A percentile compares a stretch with the other conserved stretches of the same genome.
These are phyloP conservation scores for Pipistrellus pygmaeus DNA, from an alignment of 2,797 vertebrate genomes.

Conservation along the genomic window DNA sequence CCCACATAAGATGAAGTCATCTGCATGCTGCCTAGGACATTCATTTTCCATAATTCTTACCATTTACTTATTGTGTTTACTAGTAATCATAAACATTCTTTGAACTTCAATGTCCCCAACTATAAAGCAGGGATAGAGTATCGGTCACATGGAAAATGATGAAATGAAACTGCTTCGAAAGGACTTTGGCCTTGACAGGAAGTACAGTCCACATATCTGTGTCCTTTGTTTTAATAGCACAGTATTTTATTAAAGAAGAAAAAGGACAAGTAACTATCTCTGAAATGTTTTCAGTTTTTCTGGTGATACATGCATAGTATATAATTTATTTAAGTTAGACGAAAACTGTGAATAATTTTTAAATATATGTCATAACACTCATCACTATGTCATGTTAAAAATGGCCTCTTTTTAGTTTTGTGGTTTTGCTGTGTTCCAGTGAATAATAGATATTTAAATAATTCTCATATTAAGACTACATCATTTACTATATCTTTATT, in stretches of 20 bases:
- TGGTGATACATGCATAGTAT: not conserved
- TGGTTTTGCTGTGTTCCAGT: slow-evolving; percentile 41
- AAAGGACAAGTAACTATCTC: not conserved
- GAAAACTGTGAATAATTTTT: not conserved
- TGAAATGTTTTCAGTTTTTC: slow-evolving; percentile 42
- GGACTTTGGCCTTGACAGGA: slow-evolving; percentile 14
- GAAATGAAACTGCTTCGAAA: slow-evolving; percentile 1
- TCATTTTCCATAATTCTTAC: not conserved
- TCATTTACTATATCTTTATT: too few species aligned
- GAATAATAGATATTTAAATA: slow-evolving; percentile 31
- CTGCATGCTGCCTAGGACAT: not conserved
- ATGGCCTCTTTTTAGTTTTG: slow-evolving; percentile 5
- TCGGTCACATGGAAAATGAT: not conserved
- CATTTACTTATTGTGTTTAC: slow-evolving; percentile 41
- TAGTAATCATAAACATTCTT: slow-evolving; percentile 55
- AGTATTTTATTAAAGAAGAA: slow-evolving; percentile 1
- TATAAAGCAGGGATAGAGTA: slow-evolving; percentile 48
- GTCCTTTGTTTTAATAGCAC: not conserved
- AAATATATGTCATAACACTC: not conserved
- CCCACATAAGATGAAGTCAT: slow-evolving; percentile 51
- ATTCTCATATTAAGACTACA: not conserved
- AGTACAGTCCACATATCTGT: not conserved
- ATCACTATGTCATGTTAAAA: not conserved
- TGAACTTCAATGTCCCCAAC: slow-evolving; percentile 30
- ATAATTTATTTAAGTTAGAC: slow-evolving; percentile 43